A percentile compares a stretch with the other conserved stretches of the same genome.
Evolutionary conservation across 2,113 vertebrate species (phyloP).

Genomic region (Perca flavescens): DNA sequence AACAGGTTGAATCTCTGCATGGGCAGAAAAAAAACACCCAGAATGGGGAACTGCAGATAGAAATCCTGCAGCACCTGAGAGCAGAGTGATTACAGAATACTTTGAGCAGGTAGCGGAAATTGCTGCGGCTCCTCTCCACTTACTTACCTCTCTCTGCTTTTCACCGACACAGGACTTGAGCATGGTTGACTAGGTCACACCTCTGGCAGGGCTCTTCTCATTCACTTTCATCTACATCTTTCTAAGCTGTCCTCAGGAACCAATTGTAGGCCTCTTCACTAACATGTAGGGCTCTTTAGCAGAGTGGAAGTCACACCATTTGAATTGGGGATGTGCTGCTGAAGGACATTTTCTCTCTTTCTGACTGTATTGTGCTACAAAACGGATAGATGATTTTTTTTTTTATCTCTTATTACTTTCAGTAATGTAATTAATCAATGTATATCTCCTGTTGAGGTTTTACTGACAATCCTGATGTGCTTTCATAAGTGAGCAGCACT

Average conservation of each 20-base stretch:
- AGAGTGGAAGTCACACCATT: constrained; percentile 25
- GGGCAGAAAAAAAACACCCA: not conserved
- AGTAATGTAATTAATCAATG: not conserved
- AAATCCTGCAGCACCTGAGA: constrained; percentile 62
- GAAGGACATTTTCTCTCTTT: constrained; percentile 20
- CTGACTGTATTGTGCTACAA: not conserved
- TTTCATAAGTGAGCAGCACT: constrained; percentile 28
- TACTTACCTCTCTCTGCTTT: constrained; percentile 15
- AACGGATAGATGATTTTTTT: not conserved
- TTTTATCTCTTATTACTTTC: not conserved
- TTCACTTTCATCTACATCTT: constrained; percentile 40
- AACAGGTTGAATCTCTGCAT: constrained; percentile 38
- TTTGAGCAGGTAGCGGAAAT: constrained; percentile 60
- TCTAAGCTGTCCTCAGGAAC: constrained; percentile 12
- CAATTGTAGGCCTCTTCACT: constrained; percentile 39
- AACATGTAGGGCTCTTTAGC: constrained; percentile 46
- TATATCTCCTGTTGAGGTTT: constrained; percentile 10
- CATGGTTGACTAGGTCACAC: constrained; percentile 59
- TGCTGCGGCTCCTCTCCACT: constrained; percentile 32
- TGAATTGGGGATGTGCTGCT: constrained; percentile 18
- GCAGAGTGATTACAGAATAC: constrained; percentile 63
- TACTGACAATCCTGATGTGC: constrained; percentile 16
- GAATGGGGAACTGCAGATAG: constrained; percentile 34
- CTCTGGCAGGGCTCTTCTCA: constrained; percentile 23
- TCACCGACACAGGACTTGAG: constrained; percentile 45